Conservation (phyloP, 2,113 vertebrate species). For the Aythya baeri region DNA sequence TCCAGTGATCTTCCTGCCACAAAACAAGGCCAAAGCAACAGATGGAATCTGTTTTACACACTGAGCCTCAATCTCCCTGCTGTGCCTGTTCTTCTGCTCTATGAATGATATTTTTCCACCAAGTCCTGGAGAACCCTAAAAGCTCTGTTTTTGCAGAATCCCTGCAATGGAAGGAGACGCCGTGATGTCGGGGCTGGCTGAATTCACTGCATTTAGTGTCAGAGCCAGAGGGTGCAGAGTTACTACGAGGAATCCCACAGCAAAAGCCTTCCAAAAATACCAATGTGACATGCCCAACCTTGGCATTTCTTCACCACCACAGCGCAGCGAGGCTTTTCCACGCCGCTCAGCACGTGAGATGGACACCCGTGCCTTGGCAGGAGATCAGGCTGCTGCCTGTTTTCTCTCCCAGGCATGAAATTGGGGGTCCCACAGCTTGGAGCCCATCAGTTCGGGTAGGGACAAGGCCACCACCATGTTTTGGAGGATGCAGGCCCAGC, state of each 20-base stretch:
- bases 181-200: background rate
- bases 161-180: background rate
- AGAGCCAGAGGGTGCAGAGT: background rate
- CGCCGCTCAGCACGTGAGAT: background rate
- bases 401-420: background rate
- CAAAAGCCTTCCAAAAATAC: background rate
- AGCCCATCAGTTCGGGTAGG: background rate
- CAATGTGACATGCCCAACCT: background rate
- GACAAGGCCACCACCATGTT: background rate
- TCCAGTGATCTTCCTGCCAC: background rate
- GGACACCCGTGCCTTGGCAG: rapidly evolving
- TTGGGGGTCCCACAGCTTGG: background rate
- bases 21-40: background rate
- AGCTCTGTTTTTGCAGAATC: background rate
- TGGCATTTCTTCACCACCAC: background rate
- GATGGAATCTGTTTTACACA: background rate
- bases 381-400: background rate
- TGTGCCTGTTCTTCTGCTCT: background rate
- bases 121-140: background rate
- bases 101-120: background rate
- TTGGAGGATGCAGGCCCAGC: background rate
- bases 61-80: background rate
- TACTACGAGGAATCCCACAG: background rate
- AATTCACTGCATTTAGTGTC: background rate
- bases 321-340: background rate